Evolutionary conservation across 2,797 vertebrate species (phyloP), one percentile per base, ranked within the genome.

Genomic region (Labeo calbasu): DNA sequence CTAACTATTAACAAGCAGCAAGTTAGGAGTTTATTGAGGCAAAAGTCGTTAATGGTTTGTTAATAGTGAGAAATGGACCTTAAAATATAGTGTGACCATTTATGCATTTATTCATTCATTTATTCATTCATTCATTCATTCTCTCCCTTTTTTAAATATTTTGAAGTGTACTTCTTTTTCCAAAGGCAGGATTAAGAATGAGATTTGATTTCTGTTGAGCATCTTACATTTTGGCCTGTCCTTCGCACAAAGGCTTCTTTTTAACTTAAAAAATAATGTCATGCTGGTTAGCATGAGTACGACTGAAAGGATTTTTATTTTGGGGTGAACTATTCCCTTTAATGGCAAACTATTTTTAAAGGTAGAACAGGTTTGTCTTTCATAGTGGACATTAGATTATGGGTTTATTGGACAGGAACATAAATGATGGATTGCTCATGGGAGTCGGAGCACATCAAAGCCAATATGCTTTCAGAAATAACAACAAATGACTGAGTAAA

Each of bases 401-500:
- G 21, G 32, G 59, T 55, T 68, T 76, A 83, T 55, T 55, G 51
- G 53, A 83, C 15, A 3, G 40, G 3, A 75, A 63, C 40, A 50
- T 9, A 57, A 21, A 77, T 77, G 36, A 83, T 68, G 73, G 82
- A 83, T 83, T 40, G 50, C 53, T 13, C 50, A 2, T 4, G 51
- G 51, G 66, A 36, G 70, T 70, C 65, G 23, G 79, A 83, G 82
- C 19, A 5, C 50, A 77, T 83, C 73, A 76, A 57, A 57, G 40
- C 68, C 78, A 81, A 77, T 46, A 53, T 13, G 15, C 40, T 48
- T 63, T 70, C 36, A 87, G 61, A 77, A 85, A 79, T 77, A 68
- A 77, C 65, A 84, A 84, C 68, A 81, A 85, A 61, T 59, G 77
- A 78, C 63, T 43, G 71, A 81, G 73, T 77, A 84, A 88, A 89